phyloP scores from a whole-genome alignment of 2,113 vertebrate species.

The Zeus faber region DNA sequence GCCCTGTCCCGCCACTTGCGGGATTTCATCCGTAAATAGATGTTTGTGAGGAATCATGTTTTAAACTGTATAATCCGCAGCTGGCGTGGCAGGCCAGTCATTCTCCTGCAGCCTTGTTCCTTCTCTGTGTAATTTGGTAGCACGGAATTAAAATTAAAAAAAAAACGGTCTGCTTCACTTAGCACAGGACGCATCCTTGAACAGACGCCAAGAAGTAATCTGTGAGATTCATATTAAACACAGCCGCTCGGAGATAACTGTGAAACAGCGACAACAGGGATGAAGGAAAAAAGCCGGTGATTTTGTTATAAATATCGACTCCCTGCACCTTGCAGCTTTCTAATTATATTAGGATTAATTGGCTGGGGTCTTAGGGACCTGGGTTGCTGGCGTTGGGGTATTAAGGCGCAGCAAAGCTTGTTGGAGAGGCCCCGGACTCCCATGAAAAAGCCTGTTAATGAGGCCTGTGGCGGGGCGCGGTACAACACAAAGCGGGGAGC shows the following conservation, averaged over 20 bases:
- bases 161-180: no score
- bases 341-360: conserved; percentile 79
- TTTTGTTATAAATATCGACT: conserved; percentile 65
- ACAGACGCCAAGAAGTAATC: conserved; percentile 43
- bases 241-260: conserved; percentile 34
- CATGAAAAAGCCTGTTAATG: conserved; percentile 63
- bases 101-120: conserved; percentile 28
- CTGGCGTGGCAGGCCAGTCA: conserved; percentile 23
- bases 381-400: conserved; percentile 34
- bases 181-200: conserved; percentile 52
- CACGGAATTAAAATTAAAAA: no score
- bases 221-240: conserved; percentile 35
- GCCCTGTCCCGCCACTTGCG: not conserved
- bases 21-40: conserved; percentile 3
- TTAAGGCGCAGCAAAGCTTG: conserved; percentile 52
- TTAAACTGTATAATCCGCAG: conserved; percentile 27
- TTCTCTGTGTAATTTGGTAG: conserved; percentile 15
- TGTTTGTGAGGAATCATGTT: conserved; percentile 8
- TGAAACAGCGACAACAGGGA: conserved; percentile 11
- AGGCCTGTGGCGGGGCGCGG: conserved; percentile 62
- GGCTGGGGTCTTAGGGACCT: conserved; percentile 61
- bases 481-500: conserved; percentile 52
- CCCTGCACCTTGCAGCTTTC: conserved; percentile 53
- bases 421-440: conserved; percentile 26
- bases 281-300: conserved; percentile 30